Evolutionary conservation across 2,888 invertebrate species (phyloP), one percentile per base, ranked within the genome.

Genomic region (Pyralis farinalis): DNA sequence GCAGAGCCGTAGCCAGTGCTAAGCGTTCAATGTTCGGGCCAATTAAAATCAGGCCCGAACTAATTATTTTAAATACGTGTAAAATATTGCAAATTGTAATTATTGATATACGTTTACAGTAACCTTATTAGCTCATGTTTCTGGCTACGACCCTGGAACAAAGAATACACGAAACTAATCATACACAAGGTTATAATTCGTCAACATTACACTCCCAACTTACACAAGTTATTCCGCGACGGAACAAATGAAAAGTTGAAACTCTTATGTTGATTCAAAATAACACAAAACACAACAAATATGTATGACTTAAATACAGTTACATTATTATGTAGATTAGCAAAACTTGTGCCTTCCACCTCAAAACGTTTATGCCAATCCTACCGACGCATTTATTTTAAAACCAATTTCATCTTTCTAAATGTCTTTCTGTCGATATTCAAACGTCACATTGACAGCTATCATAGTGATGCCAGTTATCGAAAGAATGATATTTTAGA

Each of bases 261-360:
- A 71, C 64, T 64, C 63, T 64, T 53, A 74, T 69, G 70, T 61
- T 60, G 70, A 75, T 58, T 66, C 58, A 67, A 74, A 75, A 73
- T 70, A 85, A 76, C 81, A 83, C 74, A 80, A 80, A 76, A 75
- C 68, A 86, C 84, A 87, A 86, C 85, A 82, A 79, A 75, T 74
- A 84, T 64, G 2, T 56, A 48, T 64, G 81, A 84, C 73, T 81
- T 84, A 85, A 73, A 58, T 66, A 68, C 54, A 56, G 52, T 58
- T 60, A 49, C 55, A 61, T 55, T 55, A 52, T 57, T 38, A 51
- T 52, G 68, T 69, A 56, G 56, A 69, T 70, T 67, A 71, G 74
- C 79, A 78, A 76, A 75, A 74, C 68, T 86, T 86, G 87, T 87
- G 86, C 86, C 72, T 71, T 56, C 51, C 58, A 49, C 59, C 53